phyloP scores from a whole-genome alignment of 2,888 invertebrate species.

The Peribatodes rhomboidaria region DNA sequence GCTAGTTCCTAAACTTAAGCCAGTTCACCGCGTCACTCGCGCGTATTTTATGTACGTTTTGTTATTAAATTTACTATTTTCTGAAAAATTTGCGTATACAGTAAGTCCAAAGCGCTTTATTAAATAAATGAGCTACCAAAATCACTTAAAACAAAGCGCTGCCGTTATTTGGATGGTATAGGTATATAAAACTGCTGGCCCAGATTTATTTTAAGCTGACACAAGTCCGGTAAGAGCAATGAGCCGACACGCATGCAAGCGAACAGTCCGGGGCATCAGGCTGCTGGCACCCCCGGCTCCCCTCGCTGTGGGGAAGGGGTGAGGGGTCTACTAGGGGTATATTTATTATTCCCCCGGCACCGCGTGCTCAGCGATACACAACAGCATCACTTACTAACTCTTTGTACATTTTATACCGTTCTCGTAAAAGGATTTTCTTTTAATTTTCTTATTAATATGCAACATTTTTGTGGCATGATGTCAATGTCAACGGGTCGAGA shows the following conservation, averaged over 20 bases:
- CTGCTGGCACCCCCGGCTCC: neutral
- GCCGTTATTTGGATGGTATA: too few species aligned
- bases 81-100: too few species aligned
- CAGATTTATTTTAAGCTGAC: too few species aligned
- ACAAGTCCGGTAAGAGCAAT: neutral
- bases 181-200: too few species aligned
- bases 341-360: conserved; percentile 32
- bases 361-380: conserved; percentile 24
- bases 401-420: conserved; percentile 15
- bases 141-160: too few species aligned
- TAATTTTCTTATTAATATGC: neutral
- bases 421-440: conserved; percentile 10
- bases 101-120: too few species aligned
- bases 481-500: neutral
- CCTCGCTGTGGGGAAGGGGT: neutral
- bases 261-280: neutral
- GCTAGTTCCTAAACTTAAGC: too few species aligned
- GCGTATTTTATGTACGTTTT: too few species aligned
- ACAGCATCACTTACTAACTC: conserved; percentile 25
- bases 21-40: too few species aligned
- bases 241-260: neutral
- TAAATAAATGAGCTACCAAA: too few species aligned
- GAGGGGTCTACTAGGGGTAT: conserved; percentile 5
- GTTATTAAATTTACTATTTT: too few species aligned
- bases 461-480: neutral